Evolutionary conservation across 2,113 vertebrate species (phyloP).

Genomic region (Girardinichthys multiradiatus): DNA sequence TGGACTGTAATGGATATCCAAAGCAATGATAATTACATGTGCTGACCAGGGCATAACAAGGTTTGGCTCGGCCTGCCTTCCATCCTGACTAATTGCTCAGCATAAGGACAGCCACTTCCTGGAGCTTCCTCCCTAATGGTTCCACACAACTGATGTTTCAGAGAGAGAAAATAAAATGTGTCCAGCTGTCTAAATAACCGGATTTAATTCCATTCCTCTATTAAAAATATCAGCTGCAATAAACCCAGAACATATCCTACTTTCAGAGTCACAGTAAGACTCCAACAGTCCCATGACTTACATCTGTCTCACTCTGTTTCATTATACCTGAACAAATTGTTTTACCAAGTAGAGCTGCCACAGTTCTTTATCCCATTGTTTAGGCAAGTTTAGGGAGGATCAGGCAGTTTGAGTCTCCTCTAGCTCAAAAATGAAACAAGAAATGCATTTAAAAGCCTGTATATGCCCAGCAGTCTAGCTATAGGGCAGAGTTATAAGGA

Average conservation of each 20-base stretch:
- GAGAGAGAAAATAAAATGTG: slow-evolving; percentile 69
- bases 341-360: slow-evolving; percentile 46
- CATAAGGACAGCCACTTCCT: slow-evolving; percentile 71
- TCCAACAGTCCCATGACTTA: slow-evolving; percentile 38
- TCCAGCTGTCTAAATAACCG: slow-evolving; percentile 80
- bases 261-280: slow-evolving; percentile 33
- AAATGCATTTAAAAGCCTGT: slow-evolving; percentile 70
- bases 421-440: slow-evolving; percentile 59
- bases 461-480: slow-evolving; percentile 52
- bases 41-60: slow-evolving; percentile 61
- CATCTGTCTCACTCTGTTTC: slow-evolving; percentile 31
- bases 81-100: slow-evolving; percentile 71
- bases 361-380: slow-evolving; percentile 49
- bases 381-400: slow-evolving; percentile 43
- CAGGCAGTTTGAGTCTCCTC: slow-evolving; percentile 58
- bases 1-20: slow-evolving; percentile 73
- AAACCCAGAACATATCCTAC: slow-evolving; percentile 30
- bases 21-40: slow-evolving; percentile 77
- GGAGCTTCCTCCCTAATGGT: slow-evolving; percentile 75
- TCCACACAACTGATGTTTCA: slow-evolving; percentile 68
- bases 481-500: slow-evolving; percentile 66
- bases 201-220: slow-evolving; percentile 32
- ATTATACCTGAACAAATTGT: slow-evolving; percentile 67
- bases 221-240: slow-evolving; percentile 43
- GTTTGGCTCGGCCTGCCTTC: slow-evolving; percentile 61